These are phyloP conservation scores for Octopus sinensis DNA, from an alignment of 1,140 invertebrate species.

Conservation along the genomic window DNA sequence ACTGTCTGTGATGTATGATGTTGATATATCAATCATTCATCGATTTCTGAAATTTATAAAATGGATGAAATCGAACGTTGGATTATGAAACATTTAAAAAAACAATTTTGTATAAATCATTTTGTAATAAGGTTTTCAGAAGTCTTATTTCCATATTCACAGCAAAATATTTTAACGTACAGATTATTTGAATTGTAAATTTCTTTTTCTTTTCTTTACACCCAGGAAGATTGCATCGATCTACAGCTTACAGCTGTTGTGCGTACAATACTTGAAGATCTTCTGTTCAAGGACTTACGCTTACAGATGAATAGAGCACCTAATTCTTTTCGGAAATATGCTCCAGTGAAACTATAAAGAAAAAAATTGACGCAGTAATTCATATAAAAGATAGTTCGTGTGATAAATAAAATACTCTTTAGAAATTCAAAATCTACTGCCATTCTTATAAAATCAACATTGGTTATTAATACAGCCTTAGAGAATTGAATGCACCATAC, in stretches of 20 bases:
- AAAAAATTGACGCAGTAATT: slow-evolving; percentile 50
- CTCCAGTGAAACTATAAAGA: slow-evolving; percentile 45
- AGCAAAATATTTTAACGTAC: too few species aligned
- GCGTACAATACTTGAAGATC: background rate
- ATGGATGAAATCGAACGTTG: too few species aligned
- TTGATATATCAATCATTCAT: too few species aligned
- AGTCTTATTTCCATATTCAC: too few species aligned
- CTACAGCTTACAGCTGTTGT: background rate
- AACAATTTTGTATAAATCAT: too few species aligned
- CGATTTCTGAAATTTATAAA: too few species aligned
- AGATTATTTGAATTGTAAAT: too few species aligned
- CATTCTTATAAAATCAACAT: background rate
- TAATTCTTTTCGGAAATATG: slow-evolving; percentile 38
- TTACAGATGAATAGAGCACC: slow-evolving; percentile 23
- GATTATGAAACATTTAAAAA: too few species aligned
- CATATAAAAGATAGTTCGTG: slow-evolving; percentile 42
- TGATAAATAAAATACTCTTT: slow-evolving; percentile 34
- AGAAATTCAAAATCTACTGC: slow-evolving; percentile 22
- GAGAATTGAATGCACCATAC: slow-evolving; percentile 37
- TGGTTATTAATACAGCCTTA: background rate
- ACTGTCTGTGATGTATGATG: too few species aligned
- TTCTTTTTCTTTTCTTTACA: background rate
- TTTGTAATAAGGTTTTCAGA: too few species aligned
- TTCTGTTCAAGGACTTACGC: background rate
- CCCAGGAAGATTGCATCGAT: background rate